Evolutionary conservation across 2,113 vertebrate genomes (phyloP), one percentile per base, ranked within the genome.

Genomic region (Bufo gargarizans): DNA sequence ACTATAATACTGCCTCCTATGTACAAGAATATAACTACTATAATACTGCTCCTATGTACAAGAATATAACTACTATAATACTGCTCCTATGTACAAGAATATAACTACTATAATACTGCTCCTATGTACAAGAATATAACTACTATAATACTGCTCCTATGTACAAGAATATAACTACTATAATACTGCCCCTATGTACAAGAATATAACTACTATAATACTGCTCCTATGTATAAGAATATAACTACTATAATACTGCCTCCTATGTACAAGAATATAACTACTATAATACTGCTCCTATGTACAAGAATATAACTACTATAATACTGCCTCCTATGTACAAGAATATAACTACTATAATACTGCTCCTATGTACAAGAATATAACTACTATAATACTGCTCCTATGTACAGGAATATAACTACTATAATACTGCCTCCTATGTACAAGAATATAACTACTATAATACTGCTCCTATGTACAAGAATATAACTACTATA

Each of bases 11-110:
- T 69, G 22, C n/a, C 61, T 14, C 33, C 22, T 71, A 71, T 71
- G n/a, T 71, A 71, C 67, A 71, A 71, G 33, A 71, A 71, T 71
- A 71, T 69, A 71, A 43, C 67, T 71, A 71, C 67, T 65, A 65
- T 65, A 65, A 65, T 65, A 65, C 19, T 65, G 17, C 19, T 19
- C 14, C 58, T 61, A 61, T 61, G 12, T 61, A 61, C 58, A 61
- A 61, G 58, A 61, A 61, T 61, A 61, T 61, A 61, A 61, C 58
- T 61, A 61, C 58, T 61, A 61, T 61, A 61, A 61, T 61, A 61
- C 58, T 33, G 33, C 33, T 33, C 33, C 1, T 1, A 33, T 33
- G 33, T 33, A 33, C 33, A 33, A 33, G 33, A 33, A 33, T 33
- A 33, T 33, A 33, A 33, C 33, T 33, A 33, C 33, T 33, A 33